Evolutionary conservation across 2,797 vertebrate genomes (phyloP), one percentile per base, ranked within the genome.

Genomic region (Naso thynnoides): DNA sequence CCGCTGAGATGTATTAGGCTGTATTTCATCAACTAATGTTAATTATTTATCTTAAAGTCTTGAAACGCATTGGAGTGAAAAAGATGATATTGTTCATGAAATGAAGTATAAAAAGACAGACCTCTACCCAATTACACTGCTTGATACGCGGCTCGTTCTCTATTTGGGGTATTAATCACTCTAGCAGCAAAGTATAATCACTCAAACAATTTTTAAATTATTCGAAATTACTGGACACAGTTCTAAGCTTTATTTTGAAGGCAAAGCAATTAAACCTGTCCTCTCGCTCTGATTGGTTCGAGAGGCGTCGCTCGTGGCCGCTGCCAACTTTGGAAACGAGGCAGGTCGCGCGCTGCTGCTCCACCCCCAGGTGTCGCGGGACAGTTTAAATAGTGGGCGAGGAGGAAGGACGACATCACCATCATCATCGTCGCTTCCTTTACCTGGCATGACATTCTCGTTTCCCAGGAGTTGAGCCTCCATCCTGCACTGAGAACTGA

Each of bases 301-400:
- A 0, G 9, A 61, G 54, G 56, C 2, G 48, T 47, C 1, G 39
- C 65, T 57, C n/a, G 6, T 44, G 66, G 7, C 29, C 50, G 42
- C 50, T 56, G 52, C 57, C 49, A 62, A 58, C 64, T 71, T 58
- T 59, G 79, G 81, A 62, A 41, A 54, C 14, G 70, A 70, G 81
- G 80, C 39, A 36, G 69, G 16, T 31, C 23, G 36, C 19, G 13
- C 31, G 45, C 15, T 5, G 8, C 41, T 19, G 80, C 86, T 84
- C 87, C 88, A 70, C 88, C 85, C 83, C 85, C 71, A 81, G 80
- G 84, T 85, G 71, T 69, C 54, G 10, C 63, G 21, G 71, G 59
- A 19, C 10, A 2, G 68, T 88, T 90, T 86, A 91, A 91, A 89
- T 81, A 73, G 73, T 2, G 19, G n/a, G 71, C 76, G 79, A 88